phyloP scores from a whole-genome alignment of 2,797 vertebrate species.

The Emys orbicularis region DNA sequence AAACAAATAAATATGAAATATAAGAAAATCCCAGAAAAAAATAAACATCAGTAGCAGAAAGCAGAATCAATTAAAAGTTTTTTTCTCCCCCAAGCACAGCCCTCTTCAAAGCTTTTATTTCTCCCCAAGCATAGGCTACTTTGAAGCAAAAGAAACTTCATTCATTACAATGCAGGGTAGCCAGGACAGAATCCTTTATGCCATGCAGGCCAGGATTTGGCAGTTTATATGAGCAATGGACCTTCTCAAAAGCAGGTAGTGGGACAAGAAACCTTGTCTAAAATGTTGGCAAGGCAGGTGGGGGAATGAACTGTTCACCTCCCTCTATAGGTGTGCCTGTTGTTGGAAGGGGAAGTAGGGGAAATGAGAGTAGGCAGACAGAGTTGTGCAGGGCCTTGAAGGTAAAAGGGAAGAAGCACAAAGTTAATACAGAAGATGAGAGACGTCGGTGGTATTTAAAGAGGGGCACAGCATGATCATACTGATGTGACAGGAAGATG shows the following conservation, averaged over 20 bases:
- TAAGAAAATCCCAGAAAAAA: slow-evolving; percentile 24
- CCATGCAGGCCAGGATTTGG: slow-evolving; percentile 38
- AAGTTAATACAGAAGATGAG: neutral
- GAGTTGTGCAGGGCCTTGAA: neutral
- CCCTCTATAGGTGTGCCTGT: neutral
- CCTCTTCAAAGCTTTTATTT: slow-evolving; percentile 32
- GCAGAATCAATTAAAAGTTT: slow-evolving; percentile 25
- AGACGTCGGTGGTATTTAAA: neutral
- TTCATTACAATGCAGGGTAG: slow-evolving; percentile 56
- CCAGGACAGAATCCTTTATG: neutral
- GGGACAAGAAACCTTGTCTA: neutral
- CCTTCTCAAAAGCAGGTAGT: neutral
- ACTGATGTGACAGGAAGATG: neutral
- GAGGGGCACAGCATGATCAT: neutral
- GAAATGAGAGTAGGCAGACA: neutral
- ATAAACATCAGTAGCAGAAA: slow-evolving; percentile 22
- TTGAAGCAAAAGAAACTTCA: slow-evolving; percentile 58
- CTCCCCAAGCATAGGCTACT: slow-evolving; percentile 16
- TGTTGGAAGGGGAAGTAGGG: neutral
- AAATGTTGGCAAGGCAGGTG: neutral
- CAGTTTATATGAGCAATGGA: neutral
- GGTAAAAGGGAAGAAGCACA: neutral
- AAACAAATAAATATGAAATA: slow-evolving; percentile 21
- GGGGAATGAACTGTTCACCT: neutral
- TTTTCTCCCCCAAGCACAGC: slow-evolving; percentile 40